Percentiles rank a stretch among this genome's conserved stretches.
Evolutionary conservation across 1,140 invertebrate genomes (phyloP).

Genomic region (Sycobia sp.): DNA sequence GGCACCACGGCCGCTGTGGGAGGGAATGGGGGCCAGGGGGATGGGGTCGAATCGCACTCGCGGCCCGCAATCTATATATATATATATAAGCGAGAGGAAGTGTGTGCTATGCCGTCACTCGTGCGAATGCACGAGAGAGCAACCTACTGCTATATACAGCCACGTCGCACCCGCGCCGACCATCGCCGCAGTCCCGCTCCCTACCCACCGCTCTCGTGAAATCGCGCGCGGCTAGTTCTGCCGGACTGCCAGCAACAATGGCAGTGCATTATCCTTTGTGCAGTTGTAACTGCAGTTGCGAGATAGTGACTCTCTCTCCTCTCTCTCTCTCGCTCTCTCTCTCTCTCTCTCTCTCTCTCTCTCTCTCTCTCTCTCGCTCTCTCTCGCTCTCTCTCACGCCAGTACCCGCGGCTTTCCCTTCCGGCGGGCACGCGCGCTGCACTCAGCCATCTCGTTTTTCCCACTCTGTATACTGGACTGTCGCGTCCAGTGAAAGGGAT

Average conservation of each 20-base stretch:
- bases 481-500: constrained; percentile 44
- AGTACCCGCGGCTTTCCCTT: constrained; percentile 9
- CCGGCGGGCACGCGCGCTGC: too few species aligned
- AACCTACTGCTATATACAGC: too few species aligned
- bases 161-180: too few species aligned
- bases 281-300: constrained; percentile 60
- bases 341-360: too few species aligned
- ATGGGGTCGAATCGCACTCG: constrained; percentile 5
- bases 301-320: constrained; percentile 53
- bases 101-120: constrained; percentile 43
- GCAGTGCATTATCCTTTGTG: constrained; percentile 61
- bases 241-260: constrained; percentile 54
- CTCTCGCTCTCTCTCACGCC: too few species aligned
- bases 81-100: not conserved
- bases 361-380: too few species aligned
- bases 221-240: constrained; percentile 52
- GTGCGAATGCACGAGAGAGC: constrained; percentile 36
- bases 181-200: not conserved
- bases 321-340: constrained; percentile 33
- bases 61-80: constrained; percentile 3
- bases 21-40: too few species aligned
- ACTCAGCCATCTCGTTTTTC: constrained; percentile 29
- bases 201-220: constrained; percentile 33
- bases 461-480: constrained; percentile 30
- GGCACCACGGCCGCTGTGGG: too few species aligned